Base-by-base conservation (phyloP, 2,797 vertebrate species). In the Xiphophorus birchmanni region DNA sequence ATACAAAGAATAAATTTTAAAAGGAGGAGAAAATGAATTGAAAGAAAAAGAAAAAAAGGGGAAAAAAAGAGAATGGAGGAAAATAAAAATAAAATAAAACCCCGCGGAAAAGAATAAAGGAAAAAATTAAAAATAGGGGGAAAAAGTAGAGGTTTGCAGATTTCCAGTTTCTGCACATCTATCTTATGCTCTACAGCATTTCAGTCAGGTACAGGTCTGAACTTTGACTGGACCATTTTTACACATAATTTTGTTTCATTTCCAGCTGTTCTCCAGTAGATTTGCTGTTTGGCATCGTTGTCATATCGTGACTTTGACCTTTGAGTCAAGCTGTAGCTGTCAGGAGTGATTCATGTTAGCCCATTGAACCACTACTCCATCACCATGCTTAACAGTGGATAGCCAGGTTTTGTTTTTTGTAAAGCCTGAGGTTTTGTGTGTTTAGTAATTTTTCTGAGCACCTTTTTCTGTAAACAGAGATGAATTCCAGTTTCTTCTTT, bases 171-270 rank as follows among this genome's bases (percentile, higher is more conserved):
- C 60, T 65, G 32, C 32, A 37, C 32, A 4, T 37, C 7, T 10
- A 10, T 65, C 17, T 18, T 35, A 21, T 37, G 60, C 5, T 40
- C 18, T 3, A 9, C 32, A 37, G 8, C 35, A 40, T 67, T 67
- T 37, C 35, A 65, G 35, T 37, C 63, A 37, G 2, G 17, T 21
- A 0, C 2, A 37, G 63, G 63, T 37, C 63, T 40, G 35, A 37
- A 67, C 63, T 67, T 67, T 67, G 63, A 67, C 35, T 69, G 37
- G 65, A 69, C 37, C 65, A 42, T 67, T 40, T 18, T 40, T 40
- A 40, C 35, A 26, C 37, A 4, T 40, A 10, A 8, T 40, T 67
- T 40, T 23, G 5, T 40, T 69, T 42, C 9, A 7, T 42, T 42
- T 69, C 37, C 21, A 26, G 21, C 6, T 9, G 6, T 63, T 35